Evolutionary conservation across 2,113 vertebrate genomes (phyloP).

Genomic region (Pampusana beccarii): DNA sequence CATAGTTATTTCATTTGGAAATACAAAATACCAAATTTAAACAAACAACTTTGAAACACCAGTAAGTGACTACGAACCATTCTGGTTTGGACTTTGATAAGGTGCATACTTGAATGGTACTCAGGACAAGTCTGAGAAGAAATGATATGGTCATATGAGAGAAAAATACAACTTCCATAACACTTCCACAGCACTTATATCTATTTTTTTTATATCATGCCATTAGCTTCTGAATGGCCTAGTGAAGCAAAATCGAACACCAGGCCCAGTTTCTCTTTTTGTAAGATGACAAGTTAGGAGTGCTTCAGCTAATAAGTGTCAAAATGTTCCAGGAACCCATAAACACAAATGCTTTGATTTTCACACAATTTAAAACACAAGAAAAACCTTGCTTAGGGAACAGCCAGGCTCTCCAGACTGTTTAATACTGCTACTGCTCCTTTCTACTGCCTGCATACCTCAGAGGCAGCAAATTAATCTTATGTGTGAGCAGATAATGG

Average conservation of each 20-base stretch:
- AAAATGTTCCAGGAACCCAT: not conserved
- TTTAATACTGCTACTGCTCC: not conserved
- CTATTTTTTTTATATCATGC: not conserved
- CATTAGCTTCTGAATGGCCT: not conserved
- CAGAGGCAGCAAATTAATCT: slow-evolving; percentile 43
- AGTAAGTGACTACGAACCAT: not conserved
- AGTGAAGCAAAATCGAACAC: not conserved
- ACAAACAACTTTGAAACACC: not conserved
- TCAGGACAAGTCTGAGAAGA: not conserved
- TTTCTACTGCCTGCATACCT: not conserved
- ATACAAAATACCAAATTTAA: not conserved
- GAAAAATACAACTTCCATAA: not conserved
- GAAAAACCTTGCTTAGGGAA: not conserved
- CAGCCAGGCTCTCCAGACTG: not conserved
- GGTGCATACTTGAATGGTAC: not conserved
- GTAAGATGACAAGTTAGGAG: not conserved
- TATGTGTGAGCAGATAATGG: slow-evolving; percentile 3
- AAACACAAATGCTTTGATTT: not conserved
- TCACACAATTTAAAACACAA: not conserved
- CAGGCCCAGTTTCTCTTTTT: not conserved
- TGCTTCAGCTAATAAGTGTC: not conserved
- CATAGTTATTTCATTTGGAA: not conserved
- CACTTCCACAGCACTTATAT: not conserved
- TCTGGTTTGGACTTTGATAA: not conserved
- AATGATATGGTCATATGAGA: not conserved